A percentile compares a stretch with the other conserved stretches of the same genome.
phyloP scores from a whole-genome alignment of 2,797 vertebrate genomes.

The Pelodytes ibericus region DNA sequence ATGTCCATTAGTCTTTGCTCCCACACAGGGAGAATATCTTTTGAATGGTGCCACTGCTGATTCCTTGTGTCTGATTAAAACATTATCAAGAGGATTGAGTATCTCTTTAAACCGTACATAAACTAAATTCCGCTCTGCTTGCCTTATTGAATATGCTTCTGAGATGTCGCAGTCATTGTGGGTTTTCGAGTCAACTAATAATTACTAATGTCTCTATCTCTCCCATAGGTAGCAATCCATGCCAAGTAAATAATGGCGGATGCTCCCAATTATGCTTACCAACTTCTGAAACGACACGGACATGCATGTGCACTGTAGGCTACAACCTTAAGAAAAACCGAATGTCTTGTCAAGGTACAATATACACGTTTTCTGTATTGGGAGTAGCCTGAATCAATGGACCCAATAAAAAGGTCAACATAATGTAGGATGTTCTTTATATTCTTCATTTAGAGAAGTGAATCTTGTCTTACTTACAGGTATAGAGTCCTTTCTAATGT shows the following conservation, averaged over 20 bases:
- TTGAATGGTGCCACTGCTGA: too few species aligned
- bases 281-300: slow-evolving; percentile 90
- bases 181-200: background rate
- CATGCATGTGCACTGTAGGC: slow-evolving; percentile 92
- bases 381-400: too few species aligned
- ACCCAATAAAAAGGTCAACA: too few species aligned
- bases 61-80: too few species aligned
- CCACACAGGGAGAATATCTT: too few species aligned
- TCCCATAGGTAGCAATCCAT: slow-evolving; percentile 86
- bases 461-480: too few species aligned
- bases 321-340: slow-evolving; percentile 92
- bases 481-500: slow-evolving; percentile 95
- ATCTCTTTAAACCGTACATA: too few species aligned
- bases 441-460: background rate
- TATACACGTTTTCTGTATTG: background rate
- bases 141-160: too few species aligned
- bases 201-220: background rate
- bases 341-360: slow-evolving; percentile 89
- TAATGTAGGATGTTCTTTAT: background rate
- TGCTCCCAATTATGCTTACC: slow-evolving; percentile 96
- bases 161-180: background rate
- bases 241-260: slow-evolving; percentile 92
- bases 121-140: too few species aligned
- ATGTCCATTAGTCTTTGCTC: too few species aligned
- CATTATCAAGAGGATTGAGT: too few species aligned